These are phyloP conservation scores for Echiichthys vipera DNA, from an alignment of 2,797 vertebrate genomes.

Conservation along the genomic window DNA sequence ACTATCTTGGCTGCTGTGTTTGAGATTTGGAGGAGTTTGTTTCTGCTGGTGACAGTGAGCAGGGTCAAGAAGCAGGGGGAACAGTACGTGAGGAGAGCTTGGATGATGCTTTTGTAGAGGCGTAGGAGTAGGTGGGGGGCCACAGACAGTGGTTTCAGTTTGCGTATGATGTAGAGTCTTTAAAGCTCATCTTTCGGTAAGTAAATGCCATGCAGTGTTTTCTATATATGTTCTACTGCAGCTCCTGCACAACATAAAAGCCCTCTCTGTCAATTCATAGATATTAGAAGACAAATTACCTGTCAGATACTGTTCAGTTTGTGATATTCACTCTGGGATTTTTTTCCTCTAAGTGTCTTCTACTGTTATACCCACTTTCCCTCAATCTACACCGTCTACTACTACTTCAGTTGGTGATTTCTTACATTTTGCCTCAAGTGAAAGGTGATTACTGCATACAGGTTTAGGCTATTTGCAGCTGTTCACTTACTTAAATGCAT, in stretches of 20 bases:
- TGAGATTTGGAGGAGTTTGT: too few species aligned
- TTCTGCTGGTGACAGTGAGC: too few species aligned
- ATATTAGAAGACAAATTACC: background rate
- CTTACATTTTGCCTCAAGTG: background rate
- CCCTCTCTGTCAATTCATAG: background rate
- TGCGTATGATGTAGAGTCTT: too few species aligned
- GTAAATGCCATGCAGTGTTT: background rate
- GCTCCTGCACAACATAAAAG: background rate
- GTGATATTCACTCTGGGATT: background rate
- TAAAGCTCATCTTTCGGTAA: background rate
- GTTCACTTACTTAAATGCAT: background rate
- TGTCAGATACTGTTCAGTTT: conserved; percentile 3
- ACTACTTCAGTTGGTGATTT: background rate
- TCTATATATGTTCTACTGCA: background rate
- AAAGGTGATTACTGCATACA: background rate
- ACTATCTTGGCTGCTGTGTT: too few species aligned
- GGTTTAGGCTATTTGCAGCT: too few species aligned
- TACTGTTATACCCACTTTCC: background rate
- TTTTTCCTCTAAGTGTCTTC: background rate
- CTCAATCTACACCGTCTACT: background rate
- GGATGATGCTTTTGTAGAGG: too few species aligned
- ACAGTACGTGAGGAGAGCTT: too few species aligned
- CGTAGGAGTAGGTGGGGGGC: too few species aligned
- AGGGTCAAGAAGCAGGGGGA: too few species aligned
- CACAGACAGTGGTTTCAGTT: too few species aligned